Percentiles rank a stretch among this genome's conserved stretches.
Conservation (phyloP, 2,888 invertebrate species). For the Hermaeophaga mercurialis region DNA sequence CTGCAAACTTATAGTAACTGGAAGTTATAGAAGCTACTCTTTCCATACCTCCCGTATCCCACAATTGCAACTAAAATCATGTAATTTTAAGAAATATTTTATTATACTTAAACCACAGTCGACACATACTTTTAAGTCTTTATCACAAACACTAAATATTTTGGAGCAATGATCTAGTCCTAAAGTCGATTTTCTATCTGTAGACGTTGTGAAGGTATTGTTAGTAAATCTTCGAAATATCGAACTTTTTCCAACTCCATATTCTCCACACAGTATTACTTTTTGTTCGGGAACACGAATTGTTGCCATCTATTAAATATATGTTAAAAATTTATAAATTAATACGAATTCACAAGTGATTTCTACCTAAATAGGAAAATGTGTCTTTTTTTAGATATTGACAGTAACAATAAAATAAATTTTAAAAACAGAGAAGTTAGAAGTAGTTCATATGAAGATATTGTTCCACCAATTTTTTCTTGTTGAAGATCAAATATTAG, state of each 20-base stretch:
- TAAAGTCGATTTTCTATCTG: constrained; percentile 84
- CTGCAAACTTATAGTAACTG: constrained; percentile 94
- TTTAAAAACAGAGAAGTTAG: neutral
- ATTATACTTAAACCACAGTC: neutral
- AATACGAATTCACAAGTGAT: too few relatives aligned
- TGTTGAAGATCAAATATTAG: too few relatives aligned
- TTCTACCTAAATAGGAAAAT: too few relatives aligned
- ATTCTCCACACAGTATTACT: constrained; percentile 94
- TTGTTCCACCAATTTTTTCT: too few relatives aligned
- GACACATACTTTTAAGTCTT: constrained; percentile 74
- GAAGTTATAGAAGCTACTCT: constrained; percentile 93
- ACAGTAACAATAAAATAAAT: too few relatives aligned
- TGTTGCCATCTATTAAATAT: constrained; percentile 68
- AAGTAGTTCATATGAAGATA: constrained; percentile 13
- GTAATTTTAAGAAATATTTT: neutral
- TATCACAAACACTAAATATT: constrained; percentile 75
- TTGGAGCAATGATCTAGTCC: constrained; percentile 91
- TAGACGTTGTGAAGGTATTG: constrained; percentile 83
- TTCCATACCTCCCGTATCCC: constrained; percentile 98
- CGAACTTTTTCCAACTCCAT: constrained; percentile 94
- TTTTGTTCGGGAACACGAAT: constrained; percentile 85
- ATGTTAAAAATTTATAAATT: too few relatives aligned
- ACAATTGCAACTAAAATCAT: constrained; percentile 78
- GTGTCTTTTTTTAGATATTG: too few relatives aligned
- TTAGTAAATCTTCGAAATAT: constrained; percentile 89